Percentiles rank a stretch among this genome's conserved stretches.
Evolutionary conservation across 1,140 invertebrate species (phyloP).

Genomic region (Orius insidiosus): DNA sequence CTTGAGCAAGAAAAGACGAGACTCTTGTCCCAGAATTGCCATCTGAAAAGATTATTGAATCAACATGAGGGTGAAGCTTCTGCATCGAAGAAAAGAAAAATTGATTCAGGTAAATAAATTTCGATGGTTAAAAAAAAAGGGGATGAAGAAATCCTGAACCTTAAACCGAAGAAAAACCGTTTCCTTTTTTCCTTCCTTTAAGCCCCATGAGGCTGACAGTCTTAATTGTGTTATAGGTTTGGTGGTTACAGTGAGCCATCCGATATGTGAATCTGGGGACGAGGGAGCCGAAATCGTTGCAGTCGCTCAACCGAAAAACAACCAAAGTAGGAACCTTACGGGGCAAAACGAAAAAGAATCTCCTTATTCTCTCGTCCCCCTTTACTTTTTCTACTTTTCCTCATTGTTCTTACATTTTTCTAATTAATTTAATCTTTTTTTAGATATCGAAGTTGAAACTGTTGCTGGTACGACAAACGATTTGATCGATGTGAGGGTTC

Average conservation of each 20-base stretch:
- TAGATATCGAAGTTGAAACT: constrained; percentile 16
- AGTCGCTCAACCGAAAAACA: constrained; percentile 8
- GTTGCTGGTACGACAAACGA: constrained; percentile 32
- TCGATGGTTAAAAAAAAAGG: constrained; percentile 14
- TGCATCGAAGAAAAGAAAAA: constrained; percentile 45
- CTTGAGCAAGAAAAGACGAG: constrained; percentile 89
- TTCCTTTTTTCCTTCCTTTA: neutral
- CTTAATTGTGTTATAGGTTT: constrained; percentile 12
- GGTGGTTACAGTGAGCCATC: constrained; percentile 12
- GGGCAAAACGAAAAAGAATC: neutral
- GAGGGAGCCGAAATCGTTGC: constrained; percentile 8
- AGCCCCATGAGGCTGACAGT: neutral
- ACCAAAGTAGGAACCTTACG: constrained; percentile 8
- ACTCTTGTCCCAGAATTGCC: constrained; percentile 74
- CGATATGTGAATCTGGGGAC: constrained; percentile 9
- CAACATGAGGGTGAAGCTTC: constrained; percentile 51
- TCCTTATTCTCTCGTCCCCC: neutral
- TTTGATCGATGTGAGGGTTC: constrained; percentile 55
- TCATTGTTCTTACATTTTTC: neutral
- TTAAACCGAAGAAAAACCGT: neutral
- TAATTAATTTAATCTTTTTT: neutral
- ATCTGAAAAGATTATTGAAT: constrained; percentile 66
- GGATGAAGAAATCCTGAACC: neutral
- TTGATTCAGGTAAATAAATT: constrained; percentile 30
- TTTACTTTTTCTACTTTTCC: neutral